Evolutionary conservation across 2,113 vertebrate species (phyloP).

Genomic region (Microtus ochrogaster): DNA sequence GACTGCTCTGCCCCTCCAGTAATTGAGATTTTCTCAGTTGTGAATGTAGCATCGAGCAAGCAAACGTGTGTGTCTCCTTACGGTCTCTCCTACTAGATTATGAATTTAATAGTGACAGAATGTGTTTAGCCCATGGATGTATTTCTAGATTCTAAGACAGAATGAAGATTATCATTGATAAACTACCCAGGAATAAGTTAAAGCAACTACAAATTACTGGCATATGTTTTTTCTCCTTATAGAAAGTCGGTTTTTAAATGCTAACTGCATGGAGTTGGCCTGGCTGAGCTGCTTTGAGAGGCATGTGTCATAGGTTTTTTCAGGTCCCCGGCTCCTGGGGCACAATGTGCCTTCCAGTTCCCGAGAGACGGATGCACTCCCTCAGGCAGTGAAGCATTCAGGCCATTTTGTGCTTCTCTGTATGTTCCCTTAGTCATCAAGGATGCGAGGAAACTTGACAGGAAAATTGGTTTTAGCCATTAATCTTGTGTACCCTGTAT

Average conservation of each 20-base stretch:
- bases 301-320: neutral
- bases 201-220: neutral
- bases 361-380: neutral
- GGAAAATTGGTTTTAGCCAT: neutral
- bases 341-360: neutral
- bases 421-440: neutral
- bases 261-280: too few species aligned
- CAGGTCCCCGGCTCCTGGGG: neutral
- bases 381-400: neutral
- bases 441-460: neutral
- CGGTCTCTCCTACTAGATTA: neutral
- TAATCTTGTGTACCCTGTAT: neutral
- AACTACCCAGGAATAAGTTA: neutral
- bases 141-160: neutral
- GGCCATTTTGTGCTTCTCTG: neutral
- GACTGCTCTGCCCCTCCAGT: fast-evolving
- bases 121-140: neutral
- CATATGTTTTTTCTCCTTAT: neutral
- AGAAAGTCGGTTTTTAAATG: neutral
- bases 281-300: neutral
- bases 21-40: neutral
- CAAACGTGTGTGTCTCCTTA: neutral
- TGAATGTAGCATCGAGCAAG: neutral
- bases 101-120: neutral
- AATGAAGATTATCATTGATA: neutral